A percentile compares a stretch with the other conserved stretches of the same genome.
Conservation (phyloP, 23 tunicate species). For the Trididemnum clinides region DNA sequence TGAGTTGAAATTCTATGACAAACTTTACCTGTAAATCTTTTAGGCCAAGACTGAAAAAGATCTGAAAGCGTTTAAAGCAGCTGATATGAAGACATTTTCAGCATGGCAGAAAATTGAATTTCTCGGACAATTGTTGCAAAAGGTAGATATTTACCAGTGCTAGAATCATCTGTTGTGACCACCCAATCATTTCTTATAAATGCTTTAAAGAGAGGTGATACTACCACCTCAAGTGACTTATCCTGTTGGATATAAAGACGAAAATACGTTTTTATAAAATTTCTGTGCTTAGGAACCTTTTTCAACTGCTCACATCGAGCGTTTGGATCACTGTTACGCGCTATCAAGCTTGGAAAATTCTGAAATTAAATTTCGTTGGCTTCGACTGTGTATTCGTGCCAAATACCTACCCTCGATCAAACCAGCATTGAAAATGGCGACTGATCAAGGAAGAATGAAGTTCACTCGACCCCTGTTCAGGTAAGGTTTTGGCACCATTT, state of each 20-base stretch:
- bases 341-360: constrained; percentile 58
- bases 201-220: too few relatives aligned
- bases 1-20: too few relatives aligned
- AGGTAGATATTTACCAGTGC: too few relatives aligned
- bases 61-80: constrained; percentile 34
- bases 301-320: constrained; percentile 32
- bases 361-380: constrained; percentile 93
- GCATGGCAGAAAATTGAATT: constrained; percentile 90
- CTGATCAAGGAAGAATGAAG: constrained; percentile 91
- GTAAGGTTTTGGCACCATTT: too few relatives aligned
- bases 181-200: too few relatives aligned
- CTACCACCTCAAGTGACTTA: too few relatives aligned
- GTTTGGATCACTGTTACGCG: constrained; percentile 68
- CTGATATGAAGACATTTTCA: constrained; percentile 48
- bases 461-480: constrained; percentile 96
- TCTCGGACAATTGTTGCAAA: constrained; percentile 69
- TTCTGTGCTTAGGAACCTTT: constrained; percentile 81
- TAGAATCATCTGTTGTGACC: too few relatives aligned
- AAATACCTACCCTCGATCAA: constrained; percentile 48
- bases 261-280: too few relatives aligned
- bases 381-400: constrained; percentile 79
- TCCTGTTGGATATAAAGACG: too few relatives aligned
- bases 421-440: constrained; percentile 88
- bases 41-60: too few relatives aligned
- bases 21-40: too few relatives aligned